phyloP scores from a whole-genome alignment of 2,797 vertebrate genomes.

The Pseudotriccus pelzelni region DNA sequence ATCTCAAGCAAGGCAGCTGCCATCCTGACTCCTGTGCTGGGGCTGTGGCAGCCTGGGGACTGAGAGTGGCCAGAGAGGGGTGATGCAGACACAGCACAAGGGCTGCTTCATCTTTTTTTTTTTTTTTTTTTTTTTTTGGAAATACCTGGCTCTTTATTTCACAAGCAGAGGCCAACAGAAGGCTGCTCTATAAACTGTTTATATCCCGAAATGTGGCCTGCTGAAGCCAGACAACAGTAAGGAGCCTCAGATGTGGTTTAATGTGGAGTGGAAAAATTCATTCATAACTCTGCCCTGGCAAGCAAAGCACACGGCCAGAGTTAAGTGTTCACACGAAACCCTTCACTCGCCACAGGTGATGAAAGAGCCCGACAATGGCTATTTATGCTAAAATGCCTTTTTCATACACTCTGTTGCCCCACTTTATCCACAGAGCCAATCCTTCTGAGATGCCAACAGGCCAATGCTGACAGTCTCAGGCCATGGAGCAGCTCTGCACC shows the following conservation, averaged over 20 bases:
- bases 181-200: not conserved
- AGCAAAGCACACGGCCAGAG: not conserved
- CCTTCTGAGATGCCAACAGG: not conserved
- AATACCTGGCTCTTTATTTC: not conserved
- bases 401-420: not conserved
- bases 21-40: not conserved
- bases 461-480: not conserved
- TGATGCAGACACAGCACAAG: not conserved
- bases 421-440: not conserved
- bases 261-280: not conserved
- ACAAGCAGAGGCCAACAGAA: not conserved
- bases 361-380: not conserved
- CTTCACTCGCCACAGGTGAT: rapidly evolving
- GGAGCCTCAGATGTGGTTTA: not conserved
- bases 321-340: not conserved
- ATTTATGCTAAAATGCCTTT: not conserved
- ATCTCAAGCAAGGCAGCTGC: not conserved
- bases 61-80: not conserved
- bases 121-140: not conserved
- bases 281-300: not conserved
- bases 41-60: not conserved
- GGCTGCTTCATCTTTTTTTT: not conserved
- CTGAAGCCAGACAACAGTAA: not conserved
- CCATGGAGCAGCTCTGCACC: rapidly evolving
- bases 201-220: not conserved